Percentiles rank a stretch among this genome's conserved stretches.
Evolutionary conservation across 2,113 vertebrate genomes (phyloP).

Genomic region (Oostethus manadensis): DNA sequence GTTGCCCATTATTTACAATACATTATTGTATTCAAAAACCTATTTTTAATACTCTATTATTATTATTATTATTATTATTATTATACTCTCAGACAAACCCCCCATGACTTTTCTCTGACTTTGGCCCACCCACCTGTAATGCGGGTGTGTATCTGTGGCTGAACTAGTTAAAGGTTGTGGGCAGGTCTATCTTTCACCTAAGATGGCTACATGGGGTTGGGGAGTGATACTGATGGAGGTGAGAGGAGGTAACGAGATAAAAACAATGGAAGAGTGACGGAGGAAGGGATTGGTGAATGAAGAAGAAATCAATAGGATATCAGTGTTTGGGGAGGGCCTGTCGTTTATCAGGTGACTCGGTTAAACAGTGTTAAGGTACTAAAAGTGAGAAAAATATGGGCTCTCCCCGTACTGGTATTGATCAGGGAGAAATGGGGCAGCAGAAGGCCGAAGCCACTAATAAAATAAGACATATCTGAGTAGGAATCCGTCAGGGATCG

Average conservation of each 20-base stretch:
- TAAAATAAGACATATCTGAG: constrained; percentile 97
- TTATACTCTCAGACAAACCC: too few relatives aligned
- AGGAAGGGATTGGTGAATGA: constrained; percentile 79
- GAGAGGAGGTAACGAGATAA: constrained; percentile 81
- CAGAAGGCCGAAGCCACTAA: constrained; percentile 99
- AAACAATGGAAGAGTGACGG: constrained; percentile 82
- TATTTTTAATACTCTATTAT: too few relatives aligned
- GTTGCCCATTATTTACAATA: too few relatives aligned
- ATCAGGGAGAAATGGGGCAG: constrained; percentile 88
- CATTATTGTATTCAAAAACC: too few relatives aligned
- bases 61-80: too few relatives aligned
- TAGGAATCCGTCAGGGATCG: constrained; percentile 76
- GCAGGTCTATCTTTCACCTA: constrained; percentile 25
- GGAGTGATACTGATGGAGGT: constrained; percentile 29
- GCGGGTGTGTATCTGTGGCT: constrained; percentile 22
- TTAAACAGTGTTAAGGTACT: constrained; percentile 84
- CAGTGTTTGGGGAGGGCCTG: constrained; percentile 87
- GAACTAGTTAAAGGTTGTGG: constrained; percentile 22
- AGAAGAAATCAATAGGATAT: constrained; percentile 96
- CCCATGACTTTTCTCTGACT: not conserved
- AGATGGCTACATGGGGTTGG: constrained; percentile 11
- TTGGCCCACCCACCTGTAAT: constrained; percentile 9
- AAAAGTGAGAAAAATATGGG: constrained; percentile 95
- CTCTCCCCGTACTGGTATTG: constrained; percentile 83
- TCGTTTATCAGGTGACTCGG: constrained; percentile 98